Evolutionary conservation across 2,888 invertebrate species (phyloP).

Genomic region (Chromoteleia sp.): DNA sequence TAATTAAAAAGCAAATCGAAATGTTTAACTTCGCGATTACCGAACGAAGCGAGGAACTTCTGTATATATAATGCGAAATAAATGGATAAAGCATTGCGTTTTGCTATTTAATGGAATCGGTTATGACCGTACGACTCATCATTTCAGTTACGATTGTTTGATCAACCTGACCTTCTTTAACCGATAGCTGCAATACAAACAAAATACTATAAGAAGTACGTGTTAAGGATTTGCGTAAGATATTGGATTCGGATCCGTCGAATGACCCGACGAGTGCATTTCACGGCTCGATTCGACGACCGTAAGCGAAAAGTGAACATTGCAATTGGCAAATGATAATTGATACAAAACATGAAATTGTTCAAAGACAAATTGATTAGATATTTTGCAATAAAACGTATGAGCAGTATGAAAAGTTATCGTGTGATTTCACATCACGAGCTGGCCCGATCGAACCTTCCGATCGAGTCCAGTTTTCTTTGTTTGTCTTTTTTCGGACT

Average conservation of each 20-base stretch:
- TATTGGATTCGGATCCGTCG: too few relatives aligned
- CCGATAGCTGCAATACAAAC: conserved; percentile 23
- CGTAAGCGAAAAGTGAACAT: conserved; percentile 16
- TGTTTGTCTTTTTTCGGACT: conserved; percentile 1
- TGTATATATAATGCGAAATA: conserved; percentile 25
- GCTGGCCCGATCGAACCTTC: conserved; percentile 7
- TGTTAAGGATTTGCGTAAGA: conserved; percentile 49
- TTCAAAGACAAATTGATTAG: conserved; percentile 52
- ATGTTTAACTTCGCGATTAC: conserved; percentile 17
- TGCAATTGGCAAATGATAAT: conserved; percentile 41
- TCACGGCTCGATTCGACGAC: too few relatives aligned
- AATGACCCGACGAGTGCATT: conserved; percentile 16
- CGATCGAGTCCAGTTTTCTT: conserved; percentile 16
- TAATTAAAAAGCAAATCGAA: conserved; percentile 53
- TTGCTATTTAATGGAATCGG: conserved; percentile 50
- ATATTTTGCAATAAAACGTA: conserved; percentile 67
- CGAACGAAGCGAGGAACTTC: not conserved
- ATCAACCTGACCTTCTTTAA: conserved; percentile 24
- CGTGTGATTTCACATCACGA: conserved; percentile 18
- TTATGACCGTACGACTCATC: conserved; percentile 26
- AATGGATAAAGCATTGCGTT: conserved; percentile 42
- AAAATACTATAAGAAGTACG: conserved; percentile 33
- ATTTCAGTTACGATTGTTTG: conserved; percentile 38
- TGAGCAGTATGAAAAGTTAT: conserved; percentile 45
- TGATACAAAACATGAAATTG: conserved; percentile 43